A percentile compares a stretch with the other conserved stretches of the same genome.
phyloP scores from a whole-genome alignment of 2,888 invertebrate species.

The Yponomeuta cagnagella region DNA sequence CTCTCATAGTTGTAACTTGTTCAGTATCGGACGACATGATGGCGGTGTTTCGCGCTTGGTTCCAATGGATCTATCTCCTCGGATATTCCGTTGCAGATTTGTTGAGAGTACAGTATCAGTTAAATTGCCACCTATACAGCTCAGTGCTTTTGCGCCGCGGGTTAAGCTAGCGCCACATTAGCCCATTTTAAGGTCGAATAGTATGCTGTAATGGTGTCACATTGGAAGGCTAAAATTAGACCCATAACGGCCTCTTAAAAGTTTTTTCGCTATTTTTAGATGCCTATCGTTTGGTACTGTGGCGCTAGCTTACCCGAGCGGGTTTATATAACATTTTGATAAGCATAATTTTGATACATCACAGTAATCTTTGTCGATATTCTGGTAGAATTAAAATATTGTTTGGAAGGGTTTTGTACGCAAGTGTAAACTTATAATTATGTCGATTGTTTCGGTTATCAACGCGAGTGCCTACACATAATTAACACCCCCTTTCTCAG shows the following conservation, averaged over 20 bases:
- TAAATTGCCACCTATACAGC: slow-evolving; percentile 20
- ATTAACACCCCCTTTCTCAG: neutral
- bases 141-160: no score
- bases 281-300: neutral
- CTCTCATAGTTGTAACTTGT: slow-evolving; percentile 63
- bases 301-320: neutral
- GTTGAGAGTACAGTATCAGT: slow-evolving; percentile 47
- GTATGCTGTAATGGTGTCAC: neutral
- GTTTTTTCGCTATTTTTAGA: neutral
- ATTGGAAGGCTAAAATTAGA: slow-evolving; percentile 18
- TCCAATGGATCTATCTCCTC: slow-evolving; percentile 33
- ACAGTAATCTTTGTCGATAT: slow-evolving; percentile 12
- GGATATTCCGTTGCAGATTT: slow-evolving; percentile 35
- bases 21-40: slow-evolving; percentile 39
- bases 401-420: slow-evolving; percentile 9
- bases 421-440: neutral
- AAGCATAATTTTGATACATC: slow-evolving; percentile 29
- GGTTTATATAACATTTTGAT: slow-evolving; percentile 9
- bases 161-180: neutral
- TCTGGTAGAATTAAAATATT: neutral
- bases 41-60: slow-evolving; percentile 35
- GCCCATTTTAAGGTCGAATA: neutral
- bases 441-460: neutral
- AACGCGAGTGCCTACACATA: neutral
- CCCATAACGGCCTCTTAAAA: neutral